phyloP scores from a whole-genome alignment of 2,888 invertebrate genomes.

The Stegophylla sp. region DNA sequence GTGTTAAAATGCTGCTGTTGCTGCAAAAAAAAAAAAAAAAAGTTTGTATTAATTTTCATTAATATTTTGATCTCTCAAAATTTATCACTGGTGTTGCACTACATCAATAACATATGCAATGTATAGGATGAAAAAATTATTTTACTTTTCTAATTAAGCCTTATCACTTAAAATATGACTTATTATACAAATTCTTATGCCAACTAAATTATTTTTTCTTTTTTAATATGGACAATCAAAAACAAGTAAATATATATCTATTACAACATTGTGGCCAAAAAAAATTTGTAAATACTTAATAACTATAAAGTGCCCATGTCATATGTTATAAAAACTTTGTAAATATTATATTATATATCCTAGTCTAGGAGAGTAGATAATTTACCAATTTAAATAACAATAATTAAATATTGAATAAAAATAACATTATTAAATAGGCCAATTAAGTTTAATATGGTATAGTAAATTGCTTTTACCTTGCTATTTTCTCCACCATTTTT shows the following conservation, averaged over 20 bases:
- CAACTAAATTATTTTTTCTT: conserved; percentile 38
- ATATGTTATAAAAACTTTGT: conserved; percentile 34
- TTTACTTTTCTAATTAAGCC: conserved; percentile 30
- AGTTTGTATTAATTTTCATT: conserved; percentile 20
- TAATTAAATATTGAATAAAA: conserved; percentile 33
- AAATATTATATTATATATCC: conserved; percentile 50
- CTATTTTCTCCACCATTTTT: conserved; percentile 28
- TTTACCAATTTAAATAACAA: conserved; percentile 40
- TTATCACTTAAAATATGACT: conserved; percentile 19
- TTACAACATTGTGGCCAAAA: conserved; percentile 51
- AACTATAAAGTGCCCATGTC: conserved; percentile 27
- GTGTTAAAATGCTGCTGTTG: conserved; percentile 25
- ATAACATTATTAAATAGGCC: conserved; percentile 36
- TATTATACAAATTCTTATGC: conserved; percentile 26
- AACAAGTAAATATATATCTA: conserved; percentile 41
- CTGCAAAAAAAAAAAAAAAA: conserved; percentile 19
- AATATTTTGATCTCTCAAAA: conserved; percentile 43
- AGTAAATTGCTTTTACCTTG: conserved; percentile 45
- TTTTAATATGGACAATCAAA: conserved; percentile 54
- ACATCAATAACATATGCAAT: conserved; percentile 17
- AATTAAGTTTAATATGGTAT: conserved; percentile 34
- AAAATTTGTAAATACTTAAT: conserved; percentile 49
- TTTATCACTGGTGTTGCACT: conserved; percentile 11
- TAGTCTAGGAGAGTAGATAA: conserved; percentile 48
- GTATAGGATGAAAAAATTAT: conserved; percentile 25